Base-by-base conservation (phyloP, 2,797 vertebrate genomes). In the Sebastes hubbsi region DNA sequence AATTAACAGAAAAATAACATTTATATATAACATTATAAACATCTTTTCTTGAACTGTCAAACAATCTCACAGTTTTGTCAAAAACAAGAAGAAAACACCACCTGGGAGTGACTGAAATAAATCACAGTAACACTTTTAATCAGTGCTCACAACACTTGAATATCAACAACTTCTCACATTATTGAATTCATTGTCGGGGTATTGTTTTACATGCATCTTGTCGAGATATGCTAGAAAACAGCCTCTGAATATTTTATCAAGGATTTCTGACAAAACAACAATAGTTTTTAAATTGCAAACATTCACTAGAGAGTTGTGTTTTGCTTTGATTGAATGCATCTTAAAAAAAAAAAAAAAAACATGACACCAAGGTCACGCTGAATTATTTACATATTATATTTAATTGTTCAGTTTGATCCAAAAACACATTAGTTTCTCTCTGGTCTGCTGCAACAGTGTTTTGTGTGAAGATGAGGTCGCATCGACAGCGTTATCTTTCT, bases 401-500 rank as follows among this genome's bases (percentile, higher is more conserved):
- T 32, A 59, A 49, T 34, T 78, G 29, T 30, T 69, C 2, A 1
- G 27, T 72, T 76, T 70, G 24, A 55, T 63, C 58, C 22, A 8
- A 2, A 7, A 7, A 56, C 9, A 25, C 13, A 36, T 30, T 36
- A n/a, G 30, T 24, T 55, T 3, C 34, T 62, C 34, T 46, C 65
- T 60, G 72, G 13, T 81, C 58, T 54, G 63, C 75, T 60, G 22
- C 49, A 38, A 5, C 69, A 12, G 70, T 10, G 32, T 65, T 76
- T 65, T 62, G 62, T 46, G 73, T 59, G 71, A 66, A 46, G 72
- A 81, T 64, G 69, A 80, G 75, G 64, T 27, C 81, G 80, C 87
- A 77, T 77, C 61, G 77, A 81, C 82, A 77, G 82, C 59, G 74
- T 91, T 89, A 90, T 92, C 88, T 87, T 72, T 91, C 86, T 86